A percentile compares a stretch with the other conserved stretches of the same genome.
phyloP scores from a whole-genome alignment of 2,797 vertebrate species.

The Acrossocheilus wenchowensis region DNA sequence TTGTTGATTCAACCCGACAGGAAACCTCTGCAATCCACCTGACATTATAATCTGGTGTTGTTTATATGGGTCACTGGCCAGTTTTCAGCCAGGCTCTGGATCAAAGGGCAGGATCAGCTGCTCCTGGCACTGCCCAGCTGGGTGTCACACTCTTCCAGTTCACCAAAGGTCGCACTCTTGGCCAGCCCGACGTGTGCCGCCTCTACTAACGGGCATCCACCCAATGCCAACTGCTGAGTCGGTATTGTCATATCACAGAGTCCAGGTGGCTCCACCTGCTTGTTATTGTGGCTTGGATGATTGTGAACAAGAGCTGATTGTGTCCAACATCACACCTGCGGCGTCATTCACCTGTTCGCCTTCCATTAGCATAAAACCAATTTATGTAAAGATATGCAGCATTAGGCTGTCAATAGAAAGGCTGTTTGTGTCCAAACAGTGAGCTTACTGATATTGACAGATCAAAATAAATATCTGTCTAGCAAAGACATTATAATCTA shows the following conservation, averaged over 20 bases:
- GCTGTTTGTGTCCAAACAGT: background rate
- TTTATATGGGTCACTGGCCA: conserved; percentile 53
- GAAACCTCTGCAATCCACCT: conserved; percentile 37
- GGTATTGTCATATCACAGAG: conserved; percentile 64
- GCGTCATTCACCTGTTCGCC: conserved; percentile 58
- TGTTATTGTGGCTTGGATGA: conserved; percentile 63
- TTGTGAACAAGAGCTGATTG: conserved; percentile 66
- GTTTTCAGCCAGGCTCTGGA: conserved; percentile 54
- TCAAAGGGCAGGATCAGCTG: conserved; percentile 59
- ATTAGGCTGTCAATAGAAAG: background rate
- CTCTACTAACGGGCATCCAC: conserved; percentile 64
- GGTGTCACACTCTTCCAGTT: conserved; percentile 67
- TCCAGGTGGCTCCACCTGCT: conserved; percentile 74
- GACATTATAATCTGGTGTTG: conserved; percentile 49
- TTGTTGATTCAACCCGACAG: conserved; percentile 14
- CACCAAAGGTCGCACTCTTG: conserved; percentile 66
- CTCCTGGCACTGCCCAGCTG: conserved; percentile 61
- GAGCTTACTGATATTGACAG: conserved; percentile 1
- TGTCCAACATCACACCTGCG: conserved; percentile 73
- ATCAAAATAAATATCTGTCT: conserved; percentile 20
- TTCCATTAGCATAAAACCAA: conserved; percentile 57
- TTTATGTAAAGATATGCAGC: conserved; percentile 39
- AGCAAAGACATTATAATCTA: background rate
- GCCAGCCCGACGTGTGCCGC: conserved; percentile 46
- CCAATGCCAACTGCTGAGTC: conserved; percentile 61